phyloP scores from a whole-genome alignment of 2,797 vertebrate species.

The Naso thynnoides region DNA sequence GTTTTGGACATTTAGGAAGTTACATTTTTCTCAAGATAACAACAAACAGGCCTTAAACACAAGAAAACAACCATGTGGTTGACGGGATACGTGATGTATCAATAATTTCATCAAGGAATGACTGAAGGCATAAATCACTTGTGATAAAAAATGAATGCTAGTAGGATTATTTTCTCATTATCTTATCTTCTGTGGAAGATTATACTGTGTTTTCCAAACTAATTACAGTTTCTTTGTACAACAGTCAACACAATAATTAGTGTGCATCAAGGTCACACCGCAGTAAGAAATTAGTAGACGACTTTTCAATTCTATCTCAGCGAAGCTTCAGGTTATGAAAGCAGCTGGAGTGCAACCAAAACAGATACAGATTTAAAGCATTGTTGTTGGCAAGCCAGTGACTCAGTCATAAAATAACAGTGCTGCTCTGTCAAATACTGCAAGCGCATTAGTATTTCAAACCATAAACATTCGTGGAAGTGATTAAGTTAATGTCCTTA shows the following conservation, averaged over 20 bases:
- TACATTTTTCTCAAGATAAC: conserved; percentile 11
- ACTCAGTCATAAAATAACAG: conserved; percentile 38
- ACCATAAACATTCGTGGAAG: conserved; percentile 48
- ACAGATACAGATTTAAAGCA: conserved; percentile 46
- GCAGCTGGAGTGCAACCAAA: conserved; percentile 29
- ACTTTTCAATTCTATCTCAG: conserved; percentile 43
- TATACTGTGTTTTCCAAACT: conserved; percentile 3
- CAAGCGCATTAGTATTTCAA: conserved; percentile 58
- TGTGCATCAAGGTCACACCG: conserved; percentile 22
- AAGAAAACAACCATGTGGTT: neutral
- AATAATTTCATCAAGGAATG: neutral
- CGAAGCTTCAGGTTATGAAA: conserved; percentile 38
- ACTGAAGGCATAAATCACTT: neutral
- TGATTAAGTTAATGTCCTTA: conserved; percentile 42
- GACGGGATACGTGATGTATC: neutral
- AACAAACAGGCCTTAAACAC: conserved; percentile 24
- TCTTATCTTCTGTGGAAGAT: conserved; percentile 7
- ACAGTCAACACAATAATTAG: conserved; percentile 40
- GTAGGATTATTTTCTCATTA: neutral
- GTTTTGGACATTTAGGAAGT: conserved; percentile 20
- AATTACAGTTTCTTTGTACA: conserved; percentile 2
- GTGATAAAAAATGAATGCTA: neutral
- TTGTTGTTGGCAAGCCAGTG: conserved; percentile 28
- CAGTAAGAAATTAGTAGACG: conserved; percentile 24
- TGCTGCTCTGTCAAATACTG: conserved; percentile 42